phyloP scores from a whole-genome alignment of 2,113 vertebrate genomes.

The Rhinichthys klamathensis region DNA sequence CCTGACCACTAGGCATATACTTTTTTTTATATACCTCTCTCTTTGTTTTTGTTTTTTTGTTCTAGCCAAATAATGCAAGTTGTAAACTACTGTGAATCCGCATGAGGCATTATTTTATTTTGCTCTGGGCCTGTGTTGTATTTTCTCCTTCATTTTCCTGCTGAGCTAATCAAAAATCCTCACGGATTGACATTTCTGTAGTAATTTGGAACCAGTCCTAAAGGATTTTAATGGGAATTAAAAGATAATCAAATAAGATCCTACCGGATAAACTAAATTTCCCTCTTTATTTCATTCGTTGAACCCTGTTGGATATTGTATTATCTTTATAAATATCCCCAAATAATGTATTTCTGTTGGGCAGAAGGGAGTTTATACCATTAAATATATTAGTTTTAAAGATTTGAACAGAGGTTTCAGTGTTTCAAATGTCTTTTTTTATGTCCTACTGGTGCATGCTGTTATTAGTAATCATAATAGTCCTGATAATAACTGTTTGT shows the following conservation, averaged over 20 bases:
- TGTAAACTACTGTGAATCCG: background rate
- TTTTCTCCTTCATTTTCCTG: background rate
- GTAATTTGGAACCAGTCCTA: background rate
- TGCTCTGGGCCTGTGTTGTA: background rate
- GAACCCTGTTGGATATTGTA: background rate
- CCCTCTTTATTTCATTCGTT: background rate
- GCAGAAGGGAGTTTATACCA: background rate
- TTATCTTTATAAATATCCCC: background rate
- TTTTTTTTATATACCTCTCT: background rate
- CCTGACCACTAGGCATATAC: background rate
- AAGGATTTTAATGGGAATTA: background rate
- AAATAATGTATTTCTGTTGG: background rate
- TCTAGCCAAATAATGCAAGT: background rate
- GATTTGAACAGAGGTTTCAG: background rate
- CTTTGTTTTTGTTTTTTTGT: background rate
- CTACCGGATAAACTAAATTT: background rate
- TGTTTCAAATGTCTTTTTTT: background rate
- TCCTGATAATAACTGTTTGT: background rate
- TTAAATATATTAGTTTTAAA: background rate
- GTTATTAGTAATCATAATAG: background rate
- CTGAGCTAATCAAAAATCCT: background rate
- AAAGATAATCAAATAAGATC: background rate
- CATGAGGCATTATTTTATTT: background rate
- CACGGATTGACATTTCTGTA: background rate
- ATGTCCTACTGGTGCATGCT: background rate